These are phyloP conservation scores for Glareola pratincola DNA, from an alignment of 2,113 vertebrate genomes.

Conservation along the genomic window DNA sequence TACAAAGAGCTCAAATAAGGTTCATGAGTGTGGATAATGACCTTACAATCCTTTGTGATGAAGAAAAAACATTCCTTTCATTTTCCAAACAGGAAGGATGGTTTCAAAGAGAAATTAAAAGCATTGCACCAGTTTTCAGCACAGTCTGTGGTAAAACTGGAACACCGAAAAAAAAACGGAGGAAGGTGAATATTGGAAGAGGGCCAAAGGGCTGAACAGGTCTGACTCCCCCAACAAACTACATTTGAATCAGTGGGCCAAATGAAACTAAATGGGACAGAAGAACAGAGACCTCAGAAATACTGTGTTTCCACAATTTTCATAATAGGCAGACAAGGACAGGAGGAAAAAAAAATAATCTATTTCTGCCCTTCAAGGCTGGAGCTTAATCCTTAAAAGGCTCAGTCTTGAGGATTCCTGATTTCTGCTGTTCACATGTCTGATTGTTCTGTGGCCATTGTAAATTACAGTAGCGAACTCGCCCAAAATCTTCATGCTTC, in stretches of 20 bases:
- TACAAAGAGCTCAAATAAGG: background rate
- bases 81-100: background rate
- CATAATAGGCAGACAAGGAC: background rate
- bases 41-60: background rate
- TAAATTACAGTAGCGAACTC: background rate
- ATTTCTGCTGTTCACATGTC: background rate
- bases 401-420: background rate
- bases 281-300: background rate
- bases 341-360: background rate
- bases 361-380: background rate
- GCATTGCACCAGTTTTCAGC: background rate
- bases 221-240: background rate
- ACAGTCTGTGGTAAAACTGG: background rate
- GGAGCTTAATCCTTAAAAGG: background rate
- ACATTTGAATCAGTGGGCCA: background rate
- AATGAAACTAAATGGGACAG: background rate
- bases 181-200: background rate
- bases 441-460: background rate
- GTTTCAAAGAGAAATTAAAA: background rate
- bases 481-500: background rate
- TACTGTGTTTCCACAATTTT: background rate
- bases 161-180: background rate
- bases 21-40: background rate
- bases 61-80: background rate
- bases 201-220: background rate